These are phyloP conservation scores for Brachionus sp. DNA, from an alignment of 1,140 invertebrate genomes.

Conservation along the genomic window DNA sequence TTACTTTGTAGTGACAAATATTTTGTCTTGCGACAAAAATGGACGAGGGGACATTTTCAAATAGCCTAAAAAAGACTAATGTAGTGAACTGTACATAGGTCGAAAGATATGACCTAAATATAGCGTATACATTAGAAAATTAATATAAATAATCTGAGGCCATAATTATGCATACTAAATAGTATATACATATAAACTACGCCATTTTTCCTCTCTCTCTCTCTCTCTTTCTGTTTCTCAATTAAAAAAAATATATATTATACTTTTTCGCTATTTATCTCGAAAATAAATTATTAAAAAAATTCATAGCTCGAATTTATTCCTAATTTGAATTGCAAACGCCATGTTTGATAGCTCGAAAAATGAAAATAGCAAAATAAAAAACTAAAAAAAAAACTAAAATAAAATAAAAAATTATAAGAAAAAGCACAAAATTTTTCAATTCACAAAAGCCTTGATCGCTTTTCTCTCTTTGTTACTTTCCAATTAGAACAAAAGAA, in stretches of 20 bases:
- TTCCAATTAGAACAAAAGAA: slow-evolving; percentile 20
- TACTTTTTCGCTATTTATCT: background rate
- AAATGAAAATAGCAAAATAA: too few relatives aligned
- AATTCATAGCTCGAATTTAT: background rate
- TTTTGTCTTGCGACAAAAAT: too few relatives aligned
- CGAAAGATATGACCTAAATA: background rate
- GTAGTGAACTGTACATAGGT: too few relatives aligned
- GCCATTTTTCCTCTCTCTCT: background rate
- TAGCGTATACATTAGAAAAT: background rate
- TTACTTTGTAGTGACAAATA: too few relatives aligned
- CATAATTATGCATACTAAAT: background rate
- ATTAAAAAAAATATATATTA: background rate
- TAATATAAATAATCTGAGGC: background rate
- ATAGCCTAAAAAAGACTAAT: too few relatives aligned
- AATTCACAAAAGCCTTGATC: background rate
- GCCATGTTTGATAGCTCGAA: slow-evolving; percentile 30
- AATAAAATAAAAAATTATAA: background rate
- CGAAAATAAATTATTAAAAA: slow-evolving; percentile 33
- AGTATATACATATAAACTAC: background rate
- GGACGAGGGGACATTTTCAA: too few relatives aligned
- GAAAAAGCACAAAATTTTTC: too few relatives aligned
- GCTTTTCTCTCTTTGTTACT: background rate
- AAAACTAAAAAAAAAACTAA: too few relatives aligned
- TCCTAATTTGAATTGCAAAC: slow-evolving; percentile 1
- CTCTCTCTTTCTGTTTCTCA: too few relatives aligned